phyloP scores from a whole-genome alignment of 2,797 vertebrate genomes.

The Eurystomus glaucurus region DNA sequence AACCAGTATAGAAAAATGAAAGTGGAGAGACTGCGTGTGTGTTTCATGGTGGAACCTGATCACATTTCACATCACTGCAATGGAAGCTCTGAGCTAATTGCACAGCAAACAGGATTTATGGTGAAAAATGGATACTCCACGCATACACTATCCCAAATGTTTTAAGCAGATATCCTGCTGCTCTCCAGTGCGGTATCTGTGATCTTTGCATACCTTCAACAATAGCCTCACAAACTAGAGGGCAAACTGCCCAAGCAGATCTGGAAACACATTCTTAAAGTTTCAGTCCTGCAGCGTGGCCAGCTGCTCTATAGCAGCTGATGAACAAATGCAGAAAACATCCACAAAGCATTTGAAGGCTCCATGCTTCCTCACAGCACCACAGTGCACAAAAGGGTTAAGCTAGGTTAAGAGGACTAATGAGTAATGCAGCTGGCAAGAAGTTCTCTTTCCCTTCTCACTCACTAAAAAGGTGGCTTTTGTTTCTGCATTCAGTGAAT shows the following conservation, averaged over 20 bases:
- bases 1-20: slow-evolving; percentile 34
- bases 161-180: slow-evolving; percentile 12
- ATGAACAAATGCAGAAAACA: slow-evolving; percentile 65
- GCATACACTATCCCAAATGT: background rate
- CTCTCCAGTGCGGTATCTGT: background rate
- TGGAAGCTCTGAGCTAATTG: slow-evolving; percentile 25
- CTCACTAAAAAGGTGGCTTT: slow-evolving; percentile 61
- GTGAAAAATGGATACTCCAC: background rate
- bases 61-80: background rate
- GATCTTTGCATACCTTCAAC: slow-evolving; percentile 10
- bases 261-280: slow-evolving; percentile 58
- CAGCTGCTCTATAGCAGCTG: slow-evolving; percentile 56
- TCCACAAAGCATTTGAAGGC: background rate
- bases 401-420: background rate
- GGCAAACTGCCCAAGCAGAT: slow-evolving; percentile 33
- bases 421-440: slow-evolving; percentile 35
- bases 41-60: background rate
- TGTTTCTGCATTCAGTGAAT: slow-evolving; percentile 55
- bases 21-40: background rate
- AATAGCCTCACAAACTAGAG: background rate
- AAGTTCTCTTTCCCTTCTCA: background rate
- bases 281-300: slow-evolving; percentile 8
- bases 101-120: slow-evolving; percentile 17
- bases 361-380: background rate
- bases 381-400: slow-evolving; percentile 16